A percentile compares a stretch with the other conserved stretches of the same genome.
Evolutionary conservation across 2,888 invertebrate genomes (phyloP).

Genomic region (Argyresthia goedartella): DNA sequence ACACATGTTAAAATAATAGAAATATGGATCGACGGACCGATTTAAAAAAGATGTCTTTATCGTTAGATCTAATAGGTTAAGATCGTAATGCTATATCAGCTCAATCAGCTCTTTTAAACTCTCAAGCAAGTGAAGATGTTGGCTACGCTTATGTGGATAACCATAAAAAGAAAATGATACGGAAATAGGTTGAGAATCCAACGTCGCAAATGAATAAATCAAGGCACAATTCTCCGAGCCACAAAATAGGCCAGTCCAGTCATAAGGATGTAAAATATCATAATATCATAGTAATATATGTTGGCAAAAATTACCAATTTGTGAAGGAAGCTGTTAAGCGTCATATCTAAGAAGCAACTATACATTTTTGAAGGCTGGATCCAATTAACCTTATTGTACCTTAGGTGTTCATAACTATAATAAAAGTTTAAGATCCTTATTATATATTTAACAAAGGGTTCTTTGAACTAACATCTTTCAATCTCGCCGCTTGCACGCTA

Average conservation of each 20-base stretch:
- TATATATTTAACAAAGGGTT: no score
- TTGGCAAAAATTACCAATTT: conserved; percentile 55
- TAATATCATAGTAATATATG: conserved; percentile 35
- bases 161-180: conserved; percentile 93
- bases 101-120: conserved; percentile 51
- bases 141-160: conserved; percentile 93
- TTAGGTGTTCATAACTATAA: no score
- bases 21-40: conserved; percentile 97
- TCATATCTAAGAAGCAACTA: conserved; percentile 71
- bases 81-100: conserved; percentile 59
- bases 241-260: conserved; percentile 20
- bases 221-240: conserved; percentile 63
- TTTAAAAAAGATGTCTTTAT: conserved; percentile 73
- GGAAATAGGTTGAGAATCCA: conserved; percentile 94
- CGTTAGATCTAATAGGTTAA: conserved; percentile 71
- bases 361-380: conserved; percentile 71
- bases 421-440: no score
- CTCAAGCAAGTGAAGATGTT: conserved; percentile 58
- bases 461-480: no score
- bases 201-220: conserved; percentile 83
- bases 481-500: no score
- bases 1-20: conserved; percentile 85
- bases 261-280: conserved; percentile 10
- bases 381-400: no score
- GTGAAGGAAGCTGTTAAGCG: conserved; percentile 67